Percentiles rank a stretch among this genome's conserved stretches.
Evolutionary conservation across 2,113 vertebrate genomes (phyloP).

Genomic region (Porphyrio hochstetteri): DNA sequence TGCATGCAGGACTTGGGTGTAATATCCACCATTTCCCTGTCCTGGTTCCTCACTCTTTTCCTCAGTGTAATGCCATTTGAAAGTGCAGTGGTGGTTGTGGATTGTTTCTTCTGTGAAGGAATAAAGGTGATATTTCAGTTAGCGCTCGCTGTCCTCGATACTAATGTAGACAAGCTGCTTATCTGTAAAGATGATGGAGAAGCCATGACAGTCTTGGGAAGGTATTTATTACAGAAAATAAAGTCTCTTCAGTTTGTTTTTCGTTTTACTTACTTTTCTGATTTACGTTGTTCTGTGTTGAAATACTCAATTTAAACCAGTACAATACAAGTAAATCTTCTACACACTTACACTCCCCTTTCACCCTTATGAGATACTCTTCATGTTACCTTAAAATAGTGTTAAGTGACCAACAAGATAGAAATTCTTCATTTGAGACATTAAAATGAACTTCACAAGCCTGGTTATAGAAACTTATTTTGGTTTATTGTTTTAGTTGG

Average conservation of each 20-base stretch:
- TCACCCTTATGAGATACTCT: background rate
- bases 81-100: conserved; percentile 96
- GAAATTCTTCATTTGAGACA: background rate
- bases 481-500: background rate
- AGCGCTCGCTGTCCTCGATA: conserved; percentile 92
- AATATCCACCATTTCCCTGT: conserved; percentile 97
- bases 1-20: conserved; percentile 98
- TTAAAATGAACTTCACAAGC: background rate
- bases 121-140: conserved; percentile 99
- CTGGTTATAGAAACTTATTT: background rate
- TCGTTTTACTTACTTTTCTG: background rate
- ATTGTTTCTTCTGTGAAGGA: conserved; percentile 99
- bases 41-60: conserved; percentile 99
- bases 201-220: conserved; percentile 97
- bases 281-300: background rate
- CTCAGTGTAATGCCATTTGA: conserved; percentile 98
- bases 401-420: background rate
- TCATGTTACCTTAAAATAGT: background rate
- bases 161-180: conserved; percentile 93
- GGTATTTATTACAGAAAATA: conserved; percentile 73
- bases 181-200: conserved; percentile 98
- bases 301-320: background rate
- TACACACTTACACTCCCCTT: background rate
- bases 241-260: background rate
- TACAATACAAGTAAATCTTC: background rate